Evolutionary conservation across 1,140 invertebrate genomes (phyloP).

Genomic region (Cotesia glomerata): DNA sequence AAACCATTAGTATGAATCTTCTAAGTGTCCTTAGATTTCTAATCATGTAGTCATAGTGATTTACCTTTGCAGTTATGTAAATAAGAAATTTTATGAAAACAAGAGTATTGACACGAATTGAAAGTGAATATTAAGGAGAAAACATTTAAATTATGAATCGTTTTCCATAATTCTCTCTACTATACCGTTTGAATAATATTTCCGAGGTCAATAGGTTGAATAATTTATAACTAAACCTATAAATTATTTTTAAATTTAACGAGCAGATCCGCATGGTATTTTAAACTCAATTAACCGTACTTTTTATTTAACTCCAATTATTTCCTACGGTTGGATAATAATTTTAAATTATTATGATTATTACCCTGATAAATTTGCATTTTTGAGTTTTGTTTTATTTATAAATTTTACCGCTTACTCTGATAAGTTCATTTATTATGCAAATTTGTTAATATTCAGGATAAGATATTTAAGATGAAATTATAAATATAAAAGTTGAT

Average conservation of each 20-base stretch:
- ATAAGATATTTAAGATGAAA: background rate
- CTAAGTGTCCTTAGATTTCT: too few species aligned
- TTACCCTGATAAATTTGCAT: background rate
- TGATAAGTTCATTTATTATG: background rate
- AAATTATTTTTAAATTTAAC: conserved; percentile 21
- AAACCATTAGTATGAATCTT: too few species aligned
- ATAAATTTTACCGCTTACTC: background rate
- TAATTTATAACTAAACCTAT: background rate
- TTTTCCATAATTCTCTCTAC: background rate
- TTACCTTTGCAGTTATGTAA: too few species aligned
- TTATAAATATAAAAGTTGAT: background rate
- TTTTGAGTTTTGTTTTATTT: background rate
- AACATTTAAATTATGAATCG: background rate
- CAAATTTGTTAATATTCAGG: background rate
- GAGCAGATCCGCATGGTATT: background rate
- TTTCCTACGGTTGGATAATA: too few species aligned
- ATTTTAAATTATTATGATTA: too few species aligned
- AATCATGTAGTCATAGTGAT: too few species aligned
- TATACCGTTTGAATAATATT: background rate
- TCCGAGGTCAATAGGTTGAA: conserved; percentile 1
- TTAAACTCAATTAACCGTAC: too few species aligned
- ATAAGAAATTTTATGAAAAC: too few species aligned
- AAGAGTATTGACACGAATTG: background rate
- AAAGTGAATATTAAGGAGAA: background rate
- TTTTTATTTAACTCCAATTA: too few species aligned